Base-by-base conservation (phyloP, 2,797 vertebrate genomes). In the Pogonophryne albipinna region DNA sequence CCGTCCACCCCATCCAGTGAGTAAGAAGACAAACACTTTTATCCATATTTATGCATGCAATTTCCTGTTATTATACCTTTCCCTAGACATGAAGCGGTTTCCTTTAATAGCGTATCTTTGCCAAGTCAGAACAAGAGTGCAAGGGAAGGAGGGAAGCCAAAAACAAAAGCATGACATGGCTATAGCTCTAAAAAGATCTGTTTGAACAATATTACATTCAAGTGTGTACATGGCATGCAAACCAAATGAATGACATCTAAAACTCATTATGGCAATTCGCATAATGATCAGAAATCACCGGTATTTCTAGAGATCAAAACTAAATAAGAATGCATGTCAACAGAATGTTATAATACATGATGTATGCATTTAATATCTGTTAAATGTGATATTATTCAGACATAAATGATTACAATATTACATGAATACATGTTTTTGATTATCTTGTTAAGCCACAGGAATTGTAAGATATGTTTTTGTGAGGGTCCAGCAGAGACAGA, bases 11-110 rank as follows among this genome's bases (percentile, higher is more conserved):
- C 76, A 78, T 62, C 73, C 66, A 83, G 61, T 52, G 41, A 73
- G 56, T 79, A 79, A 55, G 58, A 47, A 79, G 71, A 89, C 66
- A 78, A 74, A 74, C 77, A 61, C 41, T 70, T 74, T 42, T 47
- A 27, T 69, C 55, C 49, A 71, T 79, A 52, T 53, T 63, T 34
- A 74, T 60, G 45, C 57, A 72, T 57, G 45, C 45, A 53, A 75
- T 80, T 71, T 59, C 49, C 31, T 46, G 12, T 17, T 66, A 65
- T 49, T 56, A n/a, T 46, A 70, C 42, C 42, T 23, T 68, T 64
- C 41, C 31, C 15, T 8, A 38, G 11, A 74, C 20, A 63, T 60
- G 27, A 51, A 63, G 15, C 1, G 41, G 17, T 61, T 65, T 59
- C 70, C 34, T 69, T 23, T 31, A 42, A 46, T 5, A n/a, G 13